Evolutionary conservation across 1,140 invertebrate species (phyloP), one percentile per base, ranked within the genome.

Genomic region (Helicorthomorpha holstii): DNA sequence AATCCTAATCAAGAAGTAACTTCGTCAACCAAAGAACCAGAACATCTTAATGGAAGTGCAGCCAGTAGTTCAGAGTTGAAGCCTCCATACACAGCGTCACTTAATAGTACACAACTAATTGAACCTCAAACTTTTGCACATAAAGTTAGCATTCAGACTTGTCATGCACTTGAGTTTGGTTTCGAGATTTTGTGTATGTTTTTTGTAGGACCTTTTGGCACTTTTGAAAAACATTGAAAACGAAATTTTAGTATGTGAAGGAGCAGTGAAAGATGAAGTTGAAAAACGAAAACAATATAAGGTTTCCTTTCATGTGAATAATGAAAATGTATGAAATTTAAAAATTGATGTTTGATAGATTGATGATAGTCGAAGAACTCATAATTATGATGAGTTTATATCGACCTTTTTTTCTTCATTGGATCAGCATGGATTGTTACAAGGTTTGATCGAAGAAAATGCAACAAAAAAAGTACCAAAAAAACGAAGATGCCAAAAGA

Each of bases 361-460:
- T 59, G 76, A 78, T 61, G 74, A 74, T 54, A 70, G 70, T 56
- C 62, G 76, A 27, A 59, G 76, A 27, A 76, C 89, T 1, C 92
- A 96, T 65, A 94, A 95, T 70, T 97, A 96, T 68, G 91, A 95
- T 64, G 85, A 93, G 66, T 96, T 96, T 66, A 94, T 96, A 58
- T 91, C 87, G 62, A 94, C 91, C 3, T 96, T 96, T 69, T 73
- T 96, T 26, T 88, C 88, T 16, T 94, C 95, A 89, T 67, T 97
- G 55, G 88, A 91, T 1, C 87, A 96, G 64, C 84, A 92, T 64
- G 91, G 90, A 14, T 84, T 88, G 63, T 70, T 97, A 2, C 86
- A 82, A 0, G 86, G 92, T 68, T 75, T 97, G 50, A 85, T 96
- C 1, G 82, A 92, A 55, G 83, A 91, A 49, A 67, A 71, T 50